Base-by-base conservation (phyloP, 2,113 vertebrate species). In the Morone saxatilis region DNA sequence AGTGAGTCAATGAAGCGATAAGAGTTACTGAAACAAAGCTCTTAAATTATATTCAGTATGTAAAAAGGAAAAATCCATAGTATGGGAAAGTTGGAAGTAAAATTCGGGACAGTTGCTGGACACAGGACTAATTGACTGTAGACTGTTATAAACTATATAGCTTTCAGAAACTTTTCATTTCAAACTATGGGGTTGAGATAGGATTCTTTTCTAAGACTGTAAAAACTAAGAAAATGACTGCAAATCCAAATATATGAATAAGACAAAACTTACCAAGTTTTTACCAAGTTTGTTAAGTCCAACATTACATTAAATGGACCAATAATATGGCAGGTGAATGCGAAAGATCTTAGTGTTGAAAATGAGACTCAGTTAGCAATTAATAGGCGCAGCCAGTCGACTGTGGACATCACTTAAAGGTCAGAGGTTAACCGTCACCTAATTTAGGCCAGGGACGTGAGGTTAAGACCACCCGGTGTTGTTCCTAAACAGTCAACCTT, bases 291-390 rank as follows among this genome's bases (percentile, higher is more conserved):
- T 48, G 6, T 8, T 19, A 65, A 59, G 4, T 38, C 11, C 3
- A 12, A n/a, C 3, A 17, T 14, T 45, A 45, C 19, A 41, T 50
- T 73, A 41, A 17, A 20, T 4, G 10, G 6, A 41, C 3, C 6
- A 19, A 20, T 45, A 13, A 19, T 47, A 22, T n/a, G 20, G 40
- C 40, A 48, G 25, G 12, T 53, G 25, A 74, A 22, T 31, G 20
- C 41, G 45, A 51, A 38, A 53, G 8, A 25, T 59, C 45, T 68
- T 45, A 25, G 6, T 38, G 69, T n/a, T 68, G 38, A 66, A 76
- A 69, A 71, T 36, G 3, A 54, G n/a, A 74, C 36, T 60, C 43
- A 85, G 60, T 57, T 79, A 68, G 22, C 6, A 20, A n/a, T 51
- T 5, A 56, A 62, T 5, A 19, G 19, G 17, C 13, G 13, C 38